Evolutionary conservation across 2,113 vertebrate genomes (phyloP).

Genomic region (Cyprinus carpio): DNA sequence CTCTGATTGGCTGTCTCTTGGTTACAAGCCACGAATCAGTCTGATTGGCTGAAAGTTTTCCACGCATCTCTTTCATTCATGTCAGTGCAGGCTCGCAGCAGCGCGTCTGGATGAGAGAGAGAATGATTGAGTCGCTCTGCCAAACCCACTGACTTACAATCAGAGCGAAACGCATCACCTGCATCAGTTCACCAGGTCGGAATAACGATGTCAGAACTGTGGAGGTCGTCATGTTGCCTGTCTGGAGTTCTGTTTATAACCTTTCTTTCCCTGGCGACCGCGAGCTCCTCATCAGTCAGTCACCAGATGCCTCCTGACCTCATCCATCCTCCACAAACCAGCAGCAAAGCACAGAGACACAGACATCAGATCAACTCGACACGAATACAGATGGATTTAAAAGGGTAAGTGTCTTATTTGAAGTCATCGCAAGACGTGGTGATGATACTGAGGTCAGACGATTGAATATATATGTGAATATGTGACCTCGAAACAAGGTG

Average conservation of each 20-base stretch:
- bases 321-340: not conserved
- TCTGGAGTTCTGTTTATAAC: constrained; percentile 24
- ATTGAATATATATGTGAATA: not conserved
- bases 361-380: not conserved
- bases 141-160: not conserved
- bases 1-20: constrained; percentile 34
- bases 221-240: constrained; percentile 16
- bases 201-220: constrained; percentile 32
- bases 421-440: not conserved
- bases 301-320: not conserved
- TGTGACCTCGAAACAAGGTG: not conserved
- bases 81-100: not conserved
- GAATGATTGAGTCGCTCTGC: not conserved
- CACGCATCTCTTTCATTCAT: not conserved
- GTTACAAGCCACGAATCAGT: not conserved
- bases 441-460: not conserved
- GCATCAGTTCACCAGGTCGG: not conserved
- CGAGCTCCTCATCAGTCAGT: constrained; percentile 8
- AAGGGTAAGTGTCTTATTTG: constrained; percentile 30
- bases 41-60: constrained; percentile 30
- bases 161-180: not conserved
- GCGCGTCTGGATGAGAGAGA: not conserved
- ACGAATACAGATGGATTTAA: constrained; percentile 31
- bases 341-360: constrained; percentile 19
- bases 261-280: constrained; percentile 10